Evolutionary conservation across 2,797 vertebrate species (phyloP), one percentile per base, ranked within the genome.

Genomic region (Anguilla pacifica): DNA sequence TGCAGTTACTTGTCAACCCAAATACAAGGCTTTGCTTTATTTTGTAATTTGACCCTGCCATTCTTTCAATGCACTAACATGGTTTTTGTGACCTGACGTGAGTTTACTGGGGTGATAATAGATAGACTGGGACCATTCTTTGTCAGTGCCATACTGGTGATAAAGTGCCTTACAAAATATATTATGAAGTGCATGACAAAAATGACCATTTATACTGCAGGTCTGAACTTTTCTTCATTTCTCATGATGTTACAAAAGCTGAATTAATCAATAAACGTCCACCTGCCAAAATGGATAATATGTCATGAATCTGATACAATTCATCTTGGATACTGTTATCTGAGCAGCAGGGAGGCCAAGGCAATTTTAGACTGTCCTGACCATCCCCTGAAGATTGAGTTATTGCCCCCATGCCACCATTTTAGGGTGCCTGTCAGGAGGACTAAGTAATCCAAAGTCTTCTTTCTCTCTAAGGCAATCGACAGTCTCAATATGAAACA

Each of bases 31-130:
- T n/a, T 49, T 25, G 22, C 2, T 51, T 51, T n/a, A 82, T 82
- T 82, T 82, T 82, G 79, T 22, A 49, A 49, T 82, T 82, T 15
- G 22, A 82, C 46, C 19, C 79, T 49, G 43, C 46, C 25, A 7
- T 22, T 81, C 77, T 28, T 46, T 81, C 77, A n/a, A n/a, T 82
- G 11, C 74, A 43, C 74, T 77, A 19, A 81, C 77, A 81, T 81
- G 43, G 43, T 51, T 46, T 49, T 35, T 51, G 43, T 82, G 43
- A 51, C 79, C 46, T 51, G 19, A 49, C 51, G 46, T 49, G 7
- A 25, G 43, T 3, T 46, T 49, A 39, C 28, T 51, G 22, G 28
- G 46, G 79, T 15, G 51, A 39, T 77, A 13, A 6, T 64, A 22
- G 22, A 64, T 64, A 25, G 61, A 64, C 4, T 5, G 4, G 17